Evolutionary conservation across 2,113 vertebrate genomes (phyloP), one percentile per base, ranked within the genome.

Genomic region (Grantiella picta): DNA sequence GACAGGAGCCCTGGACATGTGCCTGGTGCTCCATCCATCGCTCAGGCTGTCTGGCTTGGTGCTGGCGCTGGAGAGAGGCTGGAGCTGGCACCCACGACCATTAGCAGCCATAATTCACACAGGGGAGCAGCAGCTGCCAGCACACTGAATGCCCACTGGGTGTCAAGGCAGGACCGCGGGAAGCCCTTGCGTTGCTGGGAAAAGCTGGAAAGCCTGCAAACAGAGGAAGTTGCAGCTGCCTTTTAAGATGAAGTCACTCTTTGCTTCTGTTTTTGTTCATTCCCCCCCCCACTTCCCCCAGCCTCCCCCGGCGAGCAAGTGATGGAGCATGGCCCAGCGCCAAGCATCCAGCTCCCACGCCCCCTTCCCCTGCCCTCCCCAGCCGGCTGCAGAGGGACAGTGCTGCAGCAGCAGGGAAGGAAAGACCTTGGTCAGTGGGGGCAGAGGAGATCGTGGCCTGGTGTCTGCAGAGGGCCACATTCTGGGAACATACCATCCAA

Each of bases 221-320:
- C n/a, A 1, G 90, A 91, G 92, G 94, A 96, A 94, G 90, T 52
- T 75, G 73, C 94, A 96, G 87, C 94, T 95, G 90, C 92, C 85
- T 95, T 91, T 85, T 71, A 52, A 85, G 95, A 94, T 95, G 96
- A 96, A 95, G 92, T 96, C 94, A 90, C 82, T 91, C 87, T 90
- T 75, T 49, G 66, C 92, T 92, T 47, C 85, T 85, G 88, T 83
- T 94, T 94, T 92, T 69, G 86, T 90, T 87, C 45, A 0, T 40
- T 31, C 33, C 10, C 25, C 9, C 22, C 7, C 12, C n/a, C 3
- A 3, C 72, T 45, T 75, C 85, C 54, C 65, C 63, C 16, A 11
- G 18, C 49, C 54, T 79, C 42, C 50, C 71, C 75, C 21, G 3
- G 52, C 1, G 16, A 90, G 72, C 24, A 4, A 59, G 65, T 56